Evolutionary conservation across 2,797 vertebrate species (phyloP).

Genomic region (Pelochelys cantorii): DNA sequence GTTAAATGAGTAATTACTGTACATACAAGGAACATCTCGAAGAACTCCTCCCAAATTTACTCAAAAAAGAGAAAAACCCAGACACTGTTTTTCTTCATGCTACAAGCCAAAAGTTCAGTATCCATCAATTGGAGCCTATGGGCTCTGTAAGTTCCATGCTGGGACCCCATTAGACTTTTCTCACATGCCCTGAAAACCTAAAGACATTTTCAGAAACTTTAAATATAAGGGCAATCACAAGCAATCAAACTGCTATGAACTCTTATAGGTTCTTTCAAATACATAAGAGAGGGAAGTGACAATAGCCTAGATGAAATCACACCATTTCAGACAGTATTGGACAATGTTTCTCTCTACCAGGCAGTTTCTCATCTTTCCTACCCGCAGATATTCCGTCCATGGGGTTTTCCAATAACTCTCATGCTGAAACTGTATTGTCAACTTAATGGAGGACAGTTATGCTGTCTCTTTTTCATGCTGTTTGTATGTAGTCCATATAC

Average conservation of each 20-base stretch:
- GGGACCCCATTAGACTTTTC: not conserved
- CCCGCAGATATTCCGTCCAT: not conserved
- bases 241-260: constrained; percentile 50
- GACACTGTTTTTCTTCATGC: not conserved
- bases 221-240: constrained; percentile 67
- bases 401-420: not conserved
- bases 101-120: too few relatives aligned
- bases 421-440: accelerated
- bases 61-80: not conserved
- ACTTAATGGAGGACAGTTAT: not conserved
- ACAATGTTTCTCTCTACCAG: constrained; percentile 24
- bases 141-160: too few relatives aligned
- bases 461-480: not conserved
- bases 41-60: not conserved
- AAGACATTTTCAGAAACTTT: constrained; percentile 53
- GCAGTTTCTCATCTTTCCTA: constrained; percentile 30
- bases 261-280: constrained; percentile 46
- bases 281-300: not conserved
- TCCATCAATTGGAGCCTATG: too few relatives aligned
- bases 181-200: constrained; percentile 53
- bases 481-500: not conserved
- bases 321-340: constrained; percentile 22
- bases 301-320: constrained; percentile 29
- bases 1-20: not conserved
- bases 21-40: too few relatives aligned